Evolutionary conservation across 1,140 invertebrate genomes (phyloP), one percentile per base, ranked within the genome.

Genomic region (Drosophila ananassae): DNA sequence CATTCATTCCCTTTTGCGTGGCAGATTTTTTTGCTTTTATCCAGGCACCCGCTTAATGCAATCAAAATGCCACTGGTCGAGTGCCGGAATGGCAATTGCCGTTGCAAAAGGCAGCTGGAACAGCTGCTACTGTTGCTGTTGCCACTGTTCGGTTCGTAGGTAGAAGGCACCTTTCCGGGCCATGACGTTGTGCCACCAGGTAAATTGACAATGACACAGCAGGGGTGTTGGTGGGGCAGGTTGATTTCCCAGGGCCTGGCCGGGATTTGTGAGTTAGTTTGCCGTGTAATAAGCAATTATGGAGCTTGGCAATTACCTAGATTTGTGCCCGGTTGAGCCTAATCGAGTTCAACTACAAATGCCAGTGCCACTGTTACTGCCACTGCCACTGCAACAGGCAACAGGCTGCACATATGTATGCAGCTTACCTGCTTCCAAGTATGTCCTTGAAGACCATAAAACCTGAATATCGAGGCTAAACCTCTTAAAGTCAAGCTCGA

Each of bases 261-360:
- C n/a, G 52, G 59, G 68, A 58, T 67, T 81, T 80, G 77, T 80
- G 73, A 80, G 73, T 71, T 81, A 80, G 77, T 77, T 81, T 81
- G 67, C 73, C 78, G 79, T 81, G 78, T 81, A 81, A 81, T 81
- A 81, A 81, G 78, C 78, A 81, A 81, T 81, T 81, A 81, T 59
- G 44, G 72, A 60, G 48, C 73, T 68, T 58, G 61, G 61, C 78
- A 81, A 81, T 81, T 81, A 81, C 67, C 74, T 77, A 59, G 68
- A 81, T 81, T 72, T 81, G 53, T 81, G 72, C 77, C 72, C 62
- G 53, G 77, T 69, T 75, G 60, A 63, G 58, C 50, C 55, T 75
- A 67, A 57, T 79, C 67, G 73, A 77, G 73, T 56, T 55, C 54
- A 46, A 58, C 64, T 32, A 47, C 22, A 22, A 30, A 3, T 41